Conservation (phyloP, 2,888 invertebrate species). For the Pachydiplax longipennis region DNA sequence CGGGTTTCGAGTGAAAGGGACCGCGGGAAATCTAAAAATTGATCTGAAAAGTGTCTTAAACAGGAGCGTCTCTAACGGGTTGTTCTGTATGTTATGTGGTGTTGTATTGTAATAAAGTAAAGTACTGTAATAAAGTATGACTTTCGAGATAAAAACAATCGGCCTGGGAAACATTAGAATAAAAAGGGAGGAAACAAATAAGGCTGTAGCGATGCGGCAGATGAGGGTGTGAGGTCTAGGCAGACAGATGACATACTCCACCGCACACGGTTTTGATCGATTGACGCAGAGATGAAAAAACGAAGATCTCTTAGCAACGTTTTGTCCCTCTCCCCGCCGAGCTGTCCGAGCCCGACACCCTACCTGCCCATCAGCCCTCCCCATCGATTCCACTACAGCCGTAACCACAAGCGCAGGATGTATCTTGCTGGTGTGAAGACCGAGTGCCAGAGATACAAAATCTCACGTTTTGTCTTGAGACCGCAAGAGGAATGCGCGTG, state of each 20-base stretch:
- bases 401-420: background rate
- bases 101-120: too few relatives aligned
- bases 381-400: slow-evolving; percentile 8
- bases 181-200: too few relatives aligned
- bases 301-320: slow-evolving; percentile 6
- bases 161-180: too few relatives aligned
- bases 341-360: slow-evolving; percentile 4
- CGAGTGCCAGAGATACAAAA: slow-evolving; percentile 31
- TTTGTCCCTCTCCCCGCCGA: slow-evolving; percentile 19
- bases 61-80: too few relatives aligned
- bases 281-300: background rate
- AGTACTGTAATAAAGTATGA: too few relatives aligned
- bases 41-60: too few relatives aligned
- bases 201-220: background rate
- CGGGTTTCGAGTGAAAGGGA: too few relatives aligned
- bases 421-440: slow-evolving; percentile 36
- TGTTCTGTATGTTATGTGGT: too few relatives aligned
- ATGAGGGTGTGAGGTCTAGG: background rate
- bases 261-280: slow-evolving; percentile 30
- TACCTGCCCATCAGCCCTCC: slow-evolving; percentile 20
- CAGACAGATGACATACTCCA: slow-evolving; percentile 14
- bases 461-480: slow-evolving; percentile 24
- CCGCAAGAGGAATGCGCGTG: background rate
- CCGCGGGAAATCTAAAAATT: too few relatives aligned
- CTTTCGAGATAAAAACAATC: too few relatives aligned